Conservation (phyloP, 2,888 invertebrate genomes). For the Gortyna flavago region DNA sequence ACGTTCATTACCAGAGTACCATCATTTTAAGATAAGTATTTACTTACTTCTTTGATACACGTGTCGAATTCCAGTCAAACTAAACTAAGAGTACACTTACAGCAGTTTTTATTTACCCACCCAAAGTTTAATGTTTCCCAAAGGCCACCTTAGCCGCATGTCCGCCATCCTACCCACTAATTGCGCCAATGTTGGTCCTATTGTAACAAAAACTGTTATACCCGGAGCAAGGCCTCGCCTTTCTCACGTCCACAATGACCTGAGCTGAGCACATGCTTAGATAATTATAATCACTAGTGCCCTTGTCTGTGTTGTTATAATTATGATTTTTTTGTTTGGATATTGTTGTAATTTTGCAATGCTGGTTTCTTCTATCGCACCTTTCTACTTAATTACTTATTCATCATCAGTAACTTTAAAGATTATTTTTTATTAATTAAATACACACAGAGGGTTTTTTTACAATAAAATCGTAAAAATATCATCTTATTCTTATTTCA, state of each 20-base stretch:
- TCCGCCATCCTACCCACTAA: conserved; percentile 33
- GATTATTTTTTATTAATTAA: neutral
- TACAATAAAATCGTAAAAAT: neutral
- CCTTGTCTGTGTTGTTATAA: conserved; percentile 55
- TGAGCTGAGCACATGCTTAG: conserved; percentile 53
- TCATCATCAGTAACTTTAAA: neutral
- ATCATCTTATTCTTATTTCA: neutral
- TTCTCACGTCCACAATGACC: conserved; percentile 64
- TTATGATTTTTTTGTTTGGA: conserved; percentile 41
- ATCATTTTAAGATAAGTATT: too few species aligned
- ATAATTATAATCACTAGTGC: conserved; percentile 61
- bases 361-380: neutral
- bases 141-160: conserved; percentile 13
- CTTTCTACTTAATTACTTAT: neutral
- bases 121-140: conserved; percentile 17
- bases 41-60: too few species aligned
- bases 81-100: neutral
- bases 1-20: too few species aligned
- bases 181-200: conserved; percentile 46
- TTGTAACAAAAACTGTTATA: conserved; percentile 57
- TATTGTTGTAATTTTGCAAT: conserved; percentile 28
- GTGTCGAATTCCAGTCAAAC: neutral
- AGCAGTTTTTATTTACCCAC: conserved; percentile 10
- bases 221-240: conserved; percentile 63
- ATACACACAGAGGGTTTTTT: neutral